A percentile compares a stretch with the other conserved stretches of the same genome.
phyloP scores from a whole-genome alignment of 1,140 invertebrate species.

The Eupeodes corollae region DNA sequence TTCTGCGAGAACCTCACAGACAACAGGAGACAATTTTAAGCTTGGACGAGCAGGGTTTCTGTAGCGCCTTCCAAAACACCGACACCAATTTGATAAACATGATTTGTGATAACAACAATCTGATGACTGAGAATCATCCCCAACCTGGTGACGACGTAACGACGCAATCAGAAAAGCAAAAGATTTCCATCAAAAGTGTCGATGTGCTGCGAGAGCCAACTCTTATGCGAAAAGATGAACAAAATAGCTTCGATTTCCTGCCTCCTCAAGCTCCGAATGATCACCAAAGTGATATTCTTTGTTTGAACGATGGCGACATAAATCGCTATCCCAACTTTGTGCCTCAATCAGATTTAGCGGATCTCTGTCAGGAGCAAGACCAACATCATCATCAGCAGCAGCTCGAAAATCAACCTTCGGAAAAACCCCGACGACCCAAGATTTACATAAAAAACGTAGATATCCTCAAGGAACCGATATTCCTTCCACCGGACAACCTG shows the following conservation, averaged over 20 bases:
- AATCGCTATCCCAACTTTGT: no score
- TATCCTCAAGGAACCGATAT: slow-evolving; percentile 25
- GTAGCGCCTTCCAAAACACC: neutral
- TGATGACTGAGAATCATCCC: neutral
- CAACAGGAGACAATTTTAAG: neutral
- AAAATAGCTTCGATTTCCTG: no score
- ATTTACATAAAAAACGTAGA: slow-evolving; percentile 34
- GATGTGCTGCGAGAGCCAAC: slow-evolving; percentile 29
- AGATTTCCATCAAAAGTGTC: slow-evolving; percentile 34
- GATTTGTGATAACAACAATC: neutral
- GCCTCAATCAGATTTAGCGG: no score
- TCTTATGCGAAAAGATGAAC: slow-evolving; percentile 14
- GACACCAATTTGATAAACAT: neutral
- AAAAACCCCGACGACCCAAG: slow-evolving; percentile 21
- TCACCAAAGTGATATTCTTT: no score
- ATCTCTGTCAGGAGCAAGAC: no score
- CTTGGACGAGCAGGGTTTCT: neutral
- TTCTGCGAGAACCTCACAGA: slow-evolving; percentile 21
- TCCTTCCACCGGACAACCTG: neutral
- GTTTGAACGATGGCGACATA: no score
- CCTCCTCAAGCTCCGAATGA: no score
- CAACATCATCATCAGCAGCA: neutral
- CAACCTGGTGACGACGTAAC: neutral
- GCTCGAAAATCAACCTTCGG: no score
- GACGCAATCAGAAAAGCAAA: slow-evolving; percentile 12